Base-by-base conservation (phyloP, 2,888 invertebrate species). In the Lobophora halterata region DNA sequence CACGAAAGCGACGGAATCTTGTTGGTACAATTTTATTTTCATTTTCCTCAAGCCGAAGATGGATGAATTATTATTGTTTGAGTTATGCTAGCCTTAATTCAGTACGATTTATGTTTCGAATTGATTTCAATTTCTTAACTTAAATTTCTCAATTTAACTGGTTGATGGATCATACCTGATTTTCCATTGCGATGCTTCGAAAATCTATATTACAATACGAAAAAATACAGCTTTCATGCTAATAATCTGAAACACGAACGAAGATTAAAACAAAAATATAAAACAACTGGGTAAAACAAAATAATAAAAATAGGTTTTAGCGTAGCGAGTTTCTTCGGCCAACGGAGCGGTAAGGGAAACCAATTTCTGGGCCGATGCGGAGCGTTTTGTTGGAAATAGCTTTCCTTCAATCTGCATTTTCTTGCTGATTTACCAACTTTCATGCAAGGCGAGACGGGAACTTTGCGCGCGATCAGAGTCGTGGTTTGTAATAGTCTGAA, bases 371-470 rank as follows among this genome's bases (percentile, higher is more conserved):
- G 80, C 80, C 85, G 80, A 79, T 81, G 77, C 72, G 74, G 76
- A 79, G 69, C 85, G 75, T 86, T 86, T 86, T 83, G 83, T 86
- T 85, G 82, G 78, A 83, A 86, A 86, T 86, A 83, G 86, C 85
- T 82, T 83, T 80, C 79, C 81, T 85, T 82, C 82, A 83, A 87
- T 87, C 86, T 86, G 82, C 86, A 87, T 86, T 86, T 87, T 85
- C 86, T 85, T 86, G 86, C 86, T 87, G 87, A 87, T 86, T 86
- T 86, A 83, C 82, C 79, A 86, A 87, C 78, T 86, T 85, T 77
- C 79, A 77, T 80, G 75, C 61, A 66, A 71, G 52, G 66, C 58
- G 62, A 65, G 71, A 52, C 62, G 58, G 53, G 56, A 74, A 79
- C 64, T 74, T 79, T 66, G 58, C 45, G 45, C 56, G 59, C 68